These are phyloP conservation scores for Aricia artaxerxes DNA, from an alignment of 2,888 invertebrate species.

Conservation along the genomic window DNA sequence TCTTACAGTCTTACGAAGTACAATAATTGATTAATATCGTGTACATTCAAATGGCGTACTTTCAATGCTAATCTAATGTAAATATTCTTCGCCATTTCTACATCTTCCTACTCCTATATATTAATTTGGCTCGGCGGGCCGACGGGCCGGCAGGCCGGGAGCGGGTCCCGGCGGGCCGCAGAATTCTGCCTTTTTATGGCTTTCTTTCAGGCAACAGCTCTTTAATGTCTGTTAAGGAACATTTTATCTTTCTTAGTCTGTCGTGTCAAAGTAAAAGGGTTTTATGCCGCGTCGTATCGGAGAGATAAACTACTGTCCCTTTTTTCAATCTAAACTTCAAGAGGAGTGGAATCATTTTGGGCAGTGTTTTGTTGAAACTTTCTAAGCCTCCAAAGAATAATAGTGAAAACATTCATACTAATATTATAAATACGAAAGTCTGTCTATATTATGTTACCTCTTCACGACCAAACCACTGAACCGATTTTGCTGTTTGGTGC, in stretches of 20 bases:
- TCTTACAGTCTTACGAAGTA: no score
- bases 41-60: no score
- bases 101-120: constrained; percentile 57
- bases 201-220: constrained; percentile 64
- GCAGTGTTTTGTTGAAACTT: neutral
- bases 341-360: constrained; percentile 6
- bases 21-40: no score
- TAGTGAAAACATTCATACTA: neutral
- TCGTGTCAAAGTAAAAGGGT: constrained; percentile 70
- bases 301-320: constrained; percentile 63
- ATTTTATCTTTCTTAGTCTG: constrained; percentile 78
- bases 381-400: neutral
- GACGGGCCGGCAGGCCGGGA: constrained; percentile 52
- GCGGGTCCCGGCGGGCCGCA: constrained; percentile 56
- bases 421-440: neutral
- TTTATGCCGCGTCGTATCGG: constrained; percentile 67
- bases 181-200: constrained; percentile 67
- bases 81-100: constrained; percentile 27
- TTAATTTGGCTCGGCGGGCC: constrained; percentile 64
- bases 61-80: no score
- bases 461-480: no score
- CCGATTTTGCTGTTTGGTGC: no score
- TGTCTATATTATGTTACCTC: no score
- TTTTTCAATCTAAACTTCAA: constrained; percentile 47
- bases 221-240: constrained; percentile 75